These are phyloP conservation scores for Pristionchus exspectatus DNA, from an alignment of 2,888 invertebrate genomes.

Conservation along the genomic window DNA sequence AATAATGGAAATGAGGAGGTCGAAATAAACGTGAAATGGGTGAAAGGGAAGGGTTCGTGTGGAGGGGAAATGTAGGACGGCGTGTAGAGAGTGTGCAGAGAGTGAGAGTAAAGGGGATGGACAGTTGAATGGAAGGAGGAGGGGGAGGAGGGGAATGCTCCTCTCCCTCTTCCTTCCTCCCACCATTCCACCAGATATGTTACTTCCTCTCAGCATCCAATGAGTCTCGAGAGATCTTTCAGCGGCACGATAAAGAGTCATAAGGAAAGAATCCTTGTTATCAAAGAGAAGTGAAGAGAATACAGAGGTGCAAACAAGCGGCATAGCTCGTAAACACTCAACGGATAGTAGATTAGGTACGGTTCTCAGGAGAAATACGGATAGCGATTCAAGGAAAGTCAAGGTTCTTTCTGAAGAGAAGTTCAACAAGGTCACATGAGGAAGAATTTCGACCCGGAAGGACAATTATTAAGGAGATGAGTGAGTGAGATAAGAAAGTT, in stretches of 20 bases:
- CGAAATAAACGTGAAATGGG: not conserved
- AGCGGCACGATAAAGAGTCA: conserved; percentile 4
- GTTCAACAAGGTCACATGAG: not conserved
- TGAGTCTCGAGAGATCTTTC: conserved; percentile 30
- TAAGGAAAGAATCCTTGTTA: conserved; percentile 14
- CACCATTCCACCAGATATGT: conserved; percentile 13
- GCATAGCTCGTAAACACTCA: conserved; percentile 20
- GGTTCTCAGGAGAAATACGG: not conserved
- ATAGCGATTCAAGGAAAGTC: not conserved
- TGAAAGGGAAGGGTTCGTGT: conserved; percentile 32
- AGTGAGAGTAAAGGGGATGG: conserved; percentile 34
- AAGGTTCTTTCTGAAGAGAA: not conserved
- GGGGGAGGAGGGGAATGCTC: not conserved
- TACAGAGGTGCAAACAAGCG: conserved; percentile 43
- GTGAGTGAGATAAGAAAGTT: conserved; percentile 26
- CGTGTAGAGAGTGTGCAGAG: conserved; percentile 20
- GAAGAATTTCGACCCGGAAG: not conserved
- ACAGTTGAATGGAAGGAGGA: conserved; percentile 27
- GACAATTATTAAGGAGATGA: conserved; percentile 24
- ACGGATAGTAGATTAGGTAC: not conserved
- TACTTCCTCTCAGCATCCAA: conserved; percentile 11
- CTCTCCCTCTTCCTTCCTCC: not conserved
- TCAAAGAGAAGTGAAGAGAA: not conserved
- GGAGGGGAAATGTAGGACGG: conserved; percentile 41
- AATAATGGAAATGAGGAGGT: not conserved